Evolutionary conservation across 2,888 invertebrate genomes (phyloP).

Genomic region (Sicus ferrugineus): DNA sequence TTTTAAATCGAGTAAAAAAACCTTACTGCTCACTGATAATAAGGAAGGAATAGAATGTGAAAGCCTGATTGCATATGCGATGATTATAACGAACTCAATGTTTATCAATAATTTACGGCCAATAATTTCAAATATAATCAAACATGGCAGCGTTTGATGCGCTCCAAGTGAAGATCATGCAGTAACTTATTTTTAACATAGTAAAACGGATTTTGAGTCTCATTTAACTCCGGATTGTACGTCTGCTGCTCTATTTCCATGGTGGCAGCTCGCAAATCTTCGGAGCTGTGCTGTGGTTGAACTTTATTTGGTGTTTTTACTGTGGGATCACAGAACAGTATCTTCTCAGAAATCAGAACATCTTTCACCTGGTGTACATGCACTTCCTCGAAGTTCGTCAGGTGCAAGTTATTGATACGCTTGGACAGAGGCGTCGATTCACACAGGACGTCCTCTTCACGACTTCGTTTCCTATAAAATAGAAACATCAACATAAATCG

Average conservation of each 20-base stretch:
- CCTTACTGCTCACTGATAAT: too few relatives aligned
- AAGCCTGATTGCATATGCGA: too few relatives aligned
- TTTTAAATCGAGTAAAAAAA: too few relatives aligned
- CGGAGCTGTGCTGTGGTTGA: conserved; percentile 43
- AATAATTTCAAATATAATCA: conserved; percentile 35
- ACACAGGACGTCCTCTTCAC: conserved; percentile 78
- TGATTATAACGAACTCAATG: too few relatives aligned
- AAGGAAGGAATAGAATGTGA: too few relatives aligned
- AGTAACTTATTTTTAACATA: conserved; percentile 85
- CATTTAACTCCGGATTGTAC: conserved; percentile 80
- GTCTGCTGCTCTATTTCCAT: conserved; percentile 43
- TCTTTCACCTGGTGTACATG: conserved; percentile 18
- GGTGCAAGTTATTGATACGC: conserved; percentile 87
- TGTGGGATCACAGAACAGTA: conserved; percentile 20
- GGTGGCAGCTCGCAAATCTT: conserved; percentile 28
- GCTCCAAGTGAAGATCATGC: conserved; percentile 83
- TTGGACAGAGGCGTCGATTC: conserved; percentile 86
- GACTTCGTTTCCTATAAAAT: conserved; percentile 80
- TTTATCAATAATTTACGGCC: too few relatives aligned
- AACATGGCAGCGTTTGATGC: conserved; percentile 70
- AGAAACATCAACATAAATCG: too few relatives aligned
- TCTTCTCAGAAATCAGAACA: not conserved
- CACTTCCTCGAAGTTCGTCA: conserved; percentile 63
- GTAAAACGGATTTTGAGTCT: conserved; percentile 83
- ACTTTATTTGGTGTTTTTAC: conserved; percentile 44